Conservation (phyloP, 2,113 vertebrate genomes). For the Abramis brama region DNA sequence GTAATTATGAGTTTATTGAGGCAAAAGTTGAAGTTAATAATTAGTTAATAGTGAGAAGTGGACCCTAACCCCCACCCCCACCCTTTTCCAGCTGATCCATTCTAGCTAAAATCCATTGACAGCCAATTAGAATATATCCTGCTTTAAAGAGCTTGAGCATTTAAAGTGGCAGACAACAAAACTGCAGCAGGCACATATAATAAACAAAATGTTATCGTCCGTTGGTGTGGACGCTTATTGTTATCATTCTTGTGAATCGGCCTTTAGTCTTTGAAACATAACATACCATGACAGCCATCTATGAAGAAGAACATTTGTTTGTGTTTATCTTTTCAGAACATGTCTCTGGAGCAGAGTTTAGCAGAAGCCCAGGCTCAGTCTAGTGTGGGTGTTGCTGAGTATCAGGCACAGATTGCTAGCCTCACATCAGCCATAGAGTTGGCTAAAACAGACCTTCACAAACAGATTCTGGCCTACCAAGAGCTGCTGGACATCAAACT, state of each 20-base stretch:
- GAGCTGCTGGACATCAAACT: constrained; percentile 71
- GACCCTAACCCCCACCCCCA: too few relatives aligned
- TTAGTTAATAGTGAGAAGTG: too few relatives aligned
- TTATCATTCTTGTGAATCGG: not conserved
- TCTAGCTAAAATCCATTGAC: too few relatives aligned
- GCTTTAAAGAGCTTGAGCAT: too few relatives aligned
- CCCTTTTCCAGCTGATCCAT: too few relatives aligned
- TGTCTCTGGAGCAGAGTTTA: constrained; percentile 63
- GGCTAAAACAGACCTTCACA: constrained; percentile 68
- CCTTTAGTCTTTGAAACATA: not conserved
- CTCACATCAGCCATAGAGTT: constrained; percentile 66
- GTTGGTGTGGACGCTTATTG: not conserved
- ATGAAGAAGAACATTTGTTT: not conserved
- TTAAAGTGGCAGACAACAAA: too few relatives aligned
- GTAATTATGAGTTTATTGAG: too few relatives aligned
- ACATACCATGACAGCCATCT: not conserved
- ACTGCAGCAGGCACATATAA: too few relatives aligned
- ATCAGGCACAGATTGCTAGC: constrained; percentile 65
- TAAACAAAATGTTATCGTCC: too few relatives aligned
- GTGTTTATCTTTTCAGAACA: constrained; percentile 54
- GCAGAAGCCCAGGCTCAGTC: constrained; percentile 65
- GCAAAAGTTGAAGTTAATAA: too few relatives aligned
- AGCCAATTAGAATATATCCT: too few relatives aligned
- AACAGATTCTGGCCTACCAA: constrained; percentile 69
- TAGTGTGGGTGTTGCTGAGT: constrained; percentile 66